Conservation (phyloP, 2,797 vertebrate species). For the Arctocebus calabarensis region DNA sequence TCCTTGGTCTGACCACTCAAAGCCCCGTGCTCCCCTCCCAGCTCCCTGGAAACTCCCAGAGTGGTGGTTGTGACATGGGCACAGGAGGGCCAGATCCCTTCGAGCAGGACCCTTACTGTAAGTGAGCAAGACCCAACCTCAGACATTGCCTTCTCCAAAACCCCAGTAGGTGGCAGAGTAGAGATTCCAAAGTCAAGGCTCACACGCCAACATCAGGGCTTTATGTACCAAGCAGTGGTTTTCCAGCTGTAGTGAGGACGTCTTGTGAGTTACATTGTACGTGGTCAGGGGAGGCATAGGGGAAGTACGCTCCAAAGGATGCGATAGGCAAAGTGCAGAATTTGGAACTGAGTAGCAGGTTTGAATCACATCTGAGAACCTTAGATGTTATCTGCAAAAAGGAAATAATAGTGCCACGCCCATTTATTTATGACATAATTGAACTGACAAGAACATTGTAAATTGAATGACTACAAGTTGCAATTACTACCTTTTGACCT, state of each 20-base stretch:
- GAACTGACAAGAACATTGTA: background rate
- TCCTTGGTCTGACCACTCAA: no score
- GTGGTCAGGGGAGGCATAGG: background rate
- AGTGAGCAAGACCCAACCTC: background rate
- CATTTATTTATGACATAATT: background rate
- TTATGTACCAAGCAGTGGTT: background rate
- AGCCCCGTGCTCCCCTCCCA: background rate
- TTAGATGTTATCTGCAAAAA: background rate
- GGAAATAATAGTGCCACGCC: background rate
- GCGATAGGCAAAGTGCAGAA: conserved; percentile 1
- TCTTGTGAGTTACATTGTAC: background rate
- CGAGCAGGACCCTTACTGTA: background rate
- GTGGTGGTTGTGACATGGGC: background rate
- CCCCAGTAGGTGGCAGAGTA: background rate
- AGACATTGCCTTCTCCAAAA: background rate
- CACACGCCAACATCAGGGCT: background rate
- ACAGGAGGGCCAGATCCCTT: background rate
- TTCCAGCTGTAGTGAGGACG: background rate
- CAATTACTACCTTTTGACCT: background rate
- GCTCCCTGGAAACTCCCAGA: background rate
- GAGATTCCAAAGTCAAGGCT: background rate
- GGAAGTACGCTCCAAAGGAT: background rate
- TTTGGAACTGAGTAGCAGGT: background rate
- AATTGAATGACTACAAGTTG: background rate
- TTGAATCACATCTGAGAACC: conserved; percentile 55